Conservation (phyloP, 2,113 vertebrate genomes). For the Bothrops jararaca region DNA sequence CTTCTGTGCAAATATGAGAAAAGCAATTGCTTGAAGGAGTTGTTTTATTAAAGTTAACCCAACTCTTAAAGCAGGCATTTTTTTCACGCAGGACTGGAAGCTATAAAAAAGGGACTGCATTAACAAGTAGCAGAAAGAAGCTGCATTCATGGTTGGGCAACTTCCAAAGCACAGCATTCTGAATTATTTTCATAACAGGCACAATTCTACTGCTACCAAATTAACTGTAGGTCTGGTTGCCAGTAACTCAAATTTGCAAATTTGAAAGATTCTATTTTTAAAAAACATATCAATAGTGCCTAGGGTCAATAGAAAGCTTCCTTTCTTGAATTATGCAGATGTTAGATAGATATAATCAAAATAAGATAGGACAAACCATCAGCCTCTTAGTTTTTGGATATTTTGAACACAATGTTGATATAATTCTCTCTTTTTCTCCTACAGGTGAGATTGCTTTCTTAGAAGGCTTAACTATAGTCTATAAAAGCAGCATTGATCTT, state of each 20-base stretch:
- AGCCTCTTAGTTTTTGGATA: background rate
- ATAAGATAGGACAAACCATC: background rate
- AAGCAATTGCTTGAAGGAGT: background rate
- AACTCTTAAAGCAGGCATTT: background rate
- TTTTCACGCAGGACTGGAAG: background rate
- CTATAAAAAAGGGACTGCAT: background rate
- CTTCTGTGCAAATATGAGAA: background rate
- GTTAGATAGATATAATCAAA: background rate
- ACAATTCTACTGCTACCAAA: background rate
- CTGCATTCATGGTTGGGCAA: background rate
- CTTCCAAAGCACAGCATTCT: background rate
- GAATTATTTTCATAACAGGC: background rate
- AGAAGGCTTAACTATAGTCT: constrained; percentile 82
- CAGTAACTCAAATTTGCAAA: background rate
- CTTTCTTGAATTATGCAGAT: background rate
- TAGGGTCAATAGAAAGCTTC: background rate
- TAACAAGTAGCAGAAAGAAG: background rate
- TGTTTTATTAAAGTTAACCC: background rate
- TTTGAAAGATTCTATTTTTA: background rate
- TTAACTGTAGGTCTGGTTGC: background rate
- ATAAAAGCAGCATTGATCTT: constrained; percentile 80
- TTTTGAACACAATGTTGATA: background rate
- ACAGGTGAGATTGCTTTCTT: constrained; percentile 82
- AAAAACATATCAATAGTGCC: background rate
- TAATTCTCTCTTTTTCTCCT: background rate